Evolutionary conservation across 2,113 vertebrate species (phyloP).

Genomic region (Halichoeres trimaculatus): DNA sequence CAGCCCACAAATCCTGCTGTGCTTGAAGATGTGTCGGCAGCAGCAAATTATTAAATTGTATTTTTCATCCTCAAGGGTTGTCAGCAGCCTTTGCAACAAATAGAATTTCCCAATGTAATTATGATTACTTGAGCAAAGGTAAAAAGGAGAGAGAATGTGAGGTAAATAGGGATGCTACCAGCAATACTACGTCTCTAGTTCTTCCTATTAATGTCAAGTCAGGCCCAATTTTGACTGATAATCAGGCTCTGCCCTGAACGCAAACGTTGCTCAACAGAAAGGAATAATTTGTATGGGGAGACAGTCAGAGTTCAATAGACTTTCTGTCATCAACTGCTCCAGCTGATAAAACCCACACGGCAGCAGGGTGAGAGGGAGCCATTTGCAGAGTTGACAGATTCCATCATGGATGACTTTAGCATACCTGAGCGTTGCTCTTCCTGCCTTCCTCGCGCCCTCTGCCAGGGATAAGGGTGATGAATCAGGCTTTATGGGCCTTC

Average conservation of each 20-base stretch:
- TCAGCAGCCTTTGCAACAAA: slow-evolving; percentile 66
- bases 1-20: slow-evolving; percentile 68
- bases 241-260: slow-evolving; percentile 43
- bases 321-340: slow-evolving; percentile 72
- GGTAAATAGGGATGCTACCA: slow-evolving; percentile 31
- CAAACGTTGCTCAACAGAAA: slow-evolving; percentile 53
- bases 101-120: slow-evolving; percentile 72
- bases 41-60: slow-evolving; percentile 73
- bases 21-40: slow-evolving; percentile 67
- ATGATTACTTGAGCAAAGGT: slow-evolving; percentile 56
- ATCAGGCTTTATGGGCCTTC: slow-evolving; percentile 81
- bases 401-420: slow-evolving; percentile 81
- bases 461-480: slow-evolving; percentile 73
- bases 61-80: slow-evolving; percentile 67
- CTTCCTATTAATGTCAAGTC: slow-evolving; percentile 29
- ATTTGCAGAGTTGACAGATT: slow-evolving; percentile 82
- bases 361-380: slow-evolving; percentile 67
- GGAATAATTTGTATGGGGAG: slow-evolving; percentile 72
- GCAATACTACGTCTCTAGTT: slow-evolving; percentile 24
- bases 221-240: slow-evolving; percentile 49
- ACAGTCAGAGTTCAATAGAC: slow-evolving; percentile 78
- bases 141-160: slow-evolving; percentile 48
- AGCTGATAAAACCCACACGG: slow-evolving; percentile 74
- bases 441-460: slow-evolving; percentile 70
- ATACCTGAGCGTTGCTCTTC: slow-evolving; percentile 77